phyloP scores from a whole-genome alignment of 1,140 invertebrate species.

The Pachyrhynchus sulphureomaculatus region DNA sequence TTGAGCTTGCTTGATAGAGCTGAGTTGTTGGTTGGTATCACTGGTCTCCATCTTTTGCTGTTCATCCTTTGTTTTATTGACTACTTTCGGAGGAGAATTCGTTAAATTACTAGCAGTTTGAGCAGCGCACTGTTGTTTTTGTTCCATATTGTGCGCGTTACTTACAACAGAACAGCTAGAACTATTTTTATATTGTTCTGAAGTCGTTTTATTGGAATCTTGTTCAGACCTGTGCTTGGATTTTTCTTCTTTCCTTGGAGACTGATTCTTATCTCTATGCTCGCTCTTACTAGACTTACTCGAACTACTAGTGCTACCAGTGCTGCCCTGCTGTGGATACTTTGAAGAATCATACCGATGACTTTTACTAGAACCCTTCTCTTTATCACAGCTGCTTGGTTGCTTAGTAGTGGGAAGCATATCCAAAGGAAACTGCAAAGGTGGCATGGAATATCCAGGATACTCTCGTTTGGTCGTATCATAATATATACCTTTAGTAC shows the following conservation, averaged over 20 bases:
- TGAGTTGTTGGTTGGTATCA: slow-evolving; percentile 16
- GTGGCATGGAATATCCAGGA: slow-evolving; percentile 41
- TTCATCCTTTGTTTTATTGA: slow-evolving; percentile 21
- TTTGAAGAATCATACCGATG: slow-evolving; percentile 35
- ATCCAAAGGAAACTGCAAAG: slow-evolving; percentile 43
- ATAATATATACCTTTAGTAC: slow-evolving; percentile 40
- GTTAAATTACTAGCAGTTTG: neutral
- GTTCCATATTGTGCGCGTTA: slow-evolving; percentile 5
- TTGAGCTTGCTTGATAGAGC: slow-evolving; percentile 58
- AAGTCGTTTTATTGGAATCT: slow-evolving; percentile 18
- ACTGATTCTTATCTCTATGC: slow-evolving; percentile 49
- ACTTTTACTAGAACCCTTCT: slow-evolving; percentile 45
- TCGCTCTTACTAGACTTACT: slow-evolving; percentile 38
- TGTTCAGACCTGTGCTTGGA: slow-evolving; percentile 29
- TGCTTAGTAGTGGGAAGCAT: slow-evolving; percentile 46
- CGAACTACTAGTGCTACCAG: slow-evolving; percentile 19
- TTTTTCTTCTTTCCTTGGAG: slow-evolving; percentile 46
- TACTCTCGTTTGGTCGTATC: slow-evolving; percentile 44
- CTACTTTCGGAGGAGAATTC: neutral
- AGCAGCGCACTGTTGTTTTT: slow-evolving; percentile 4
- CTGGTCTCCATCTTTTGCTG: slow-evolving; percentile 12
- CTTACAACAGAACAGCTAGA: slow-evolving; percentile 15
- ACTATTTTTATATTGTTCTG: slow-evolving; percentile 18
- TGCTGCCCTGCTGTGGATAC: slow-evolving; percentile 23
- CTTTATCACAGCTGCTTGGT: slow-evolving; percentile 46